Percentiles rank a stretch among this genome's conserved stretches.
Conservation (phyloP, 2,888 invertebrate genomes). For the Drosophila longiperda region DNA sequence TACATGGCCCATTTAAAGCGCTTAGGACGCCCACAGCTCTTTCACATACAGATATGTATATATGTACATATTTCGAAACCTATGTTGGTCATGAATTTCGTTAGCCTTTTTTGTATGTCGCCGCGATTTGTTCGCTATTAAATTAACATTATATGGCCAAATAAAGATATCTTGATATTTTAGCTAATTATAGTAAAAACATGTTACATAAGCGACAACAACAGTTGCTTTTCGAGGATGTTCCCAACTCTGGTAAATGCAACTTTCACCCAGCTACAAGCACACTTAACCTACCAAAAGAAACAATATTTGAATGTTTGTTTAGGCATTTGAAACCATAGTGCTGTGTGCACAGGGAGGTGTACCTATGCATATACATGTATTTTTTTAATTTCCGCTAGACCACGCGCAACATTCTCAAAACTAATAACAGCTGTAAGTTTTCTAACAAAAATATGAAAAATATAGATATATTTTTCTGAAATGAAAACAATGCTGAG, state of each 20-base stretch:
- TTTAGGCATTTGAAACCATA: conserved; percentile 25
- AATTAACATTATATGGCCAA: conserved; percentile 38
- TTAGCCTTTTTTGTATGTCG: conserved; percentile 17
- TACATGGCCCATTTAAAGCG: conserved; percentile 58
- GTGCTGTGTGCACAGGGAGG: conserved; percentile 3
- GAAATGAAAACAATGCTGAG: conserved; percentile 40
- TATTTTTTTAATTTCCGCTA: conserved; percentile 50
- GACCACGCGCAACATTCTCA: conserved; percentile 34
- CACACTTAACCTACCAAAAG: background rate
- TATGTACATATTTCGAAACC: conserved; percentile 12
- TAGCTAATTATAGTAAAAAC: conserved; percentile 36
- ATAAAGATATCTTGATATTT: conserved; percentile 20
- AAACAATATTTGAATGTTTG: conserved; percentile 17
- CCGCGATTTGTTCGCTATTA: conserved; percentile 43
- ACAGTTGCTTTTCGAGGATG: conserved; percentile 10
- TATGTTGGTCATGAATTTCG: conserved; percentile 27
- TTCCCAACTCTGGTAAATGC: conserved; percentile 41
- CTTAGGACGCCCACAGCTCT: conserved; percentile 43
- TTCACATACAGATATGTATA: background rate
- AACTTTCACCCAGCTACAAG: conserved; percentile 53
- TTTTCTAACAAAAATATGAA: conserved; percentile 43
- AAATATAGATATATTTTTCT: conserved; percentile 18
- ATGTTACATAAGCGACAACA: conserved; percentile 61
- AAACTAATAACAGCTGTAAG: conserved; percentile 51
- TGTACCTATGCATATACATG: background rate